Evolutionary conservation across 2,888 invertebrate species (phyloP).

Genomic region (Lamellibrachia columna): DNA sequence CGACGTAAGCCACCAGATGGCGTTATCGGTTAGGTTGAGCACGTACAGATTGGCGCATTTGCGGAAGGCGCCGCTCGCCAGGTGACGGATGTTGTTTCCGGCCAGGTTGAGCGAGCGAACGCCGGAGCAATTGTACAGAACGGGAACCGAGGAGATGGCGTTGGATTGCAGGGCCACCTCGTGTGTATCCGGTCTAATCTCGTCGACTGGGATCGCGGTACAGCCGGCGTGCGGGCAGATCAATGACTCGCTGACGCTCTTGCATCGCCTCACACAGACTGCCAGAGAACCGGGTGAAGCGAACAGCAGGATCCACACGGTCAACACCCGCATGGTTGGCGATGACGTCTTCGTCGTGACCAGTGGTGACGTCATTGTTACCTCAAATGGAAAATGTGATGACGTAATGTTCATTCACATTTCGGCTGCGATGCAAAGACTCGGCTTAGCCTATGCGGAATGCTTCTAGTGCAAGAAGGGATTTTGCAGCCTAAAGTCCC

Average conservation of each 20-base stretch:
- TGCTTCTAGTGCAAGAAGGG: neutral
- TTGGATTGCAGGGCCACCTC: neutral
- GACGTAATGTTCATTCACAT: neutral
- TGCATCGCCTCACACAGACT: neutral
- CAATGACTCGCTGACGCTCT: neutral
- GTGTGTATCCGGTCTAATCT: neutral
- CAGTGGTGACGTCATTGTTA: neutral
- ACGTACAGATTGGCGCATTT: neutral
- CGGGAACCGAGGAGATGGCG: neutral
- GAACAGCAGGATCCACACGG: neutral
- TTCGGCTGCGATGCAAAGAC: neutral
- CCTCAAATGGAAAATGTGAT: neutral
- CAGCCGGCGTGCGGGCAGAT: neutral
- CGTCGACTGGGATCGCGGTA: neutral
- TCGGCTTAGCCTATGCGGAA: neutral
- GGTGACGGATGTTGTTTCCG: neutral
- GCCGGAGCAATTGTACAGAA: neutral
- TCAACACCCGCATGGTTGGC: neutral
- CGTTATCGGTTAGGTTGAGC: neutral
- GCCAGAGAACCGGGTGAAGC: neutral
- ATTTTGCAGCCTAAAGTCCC: neutral
- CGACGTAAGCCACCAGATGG: neutral
- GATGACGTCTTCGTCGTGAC: neutral
- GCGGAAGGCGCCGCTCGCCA: constrained; percentile 3
- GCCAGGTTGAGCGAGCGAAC: neutral